Conservation (phyloP, 2,113 vertebrate species). For the Sitta europaea region DNA sequence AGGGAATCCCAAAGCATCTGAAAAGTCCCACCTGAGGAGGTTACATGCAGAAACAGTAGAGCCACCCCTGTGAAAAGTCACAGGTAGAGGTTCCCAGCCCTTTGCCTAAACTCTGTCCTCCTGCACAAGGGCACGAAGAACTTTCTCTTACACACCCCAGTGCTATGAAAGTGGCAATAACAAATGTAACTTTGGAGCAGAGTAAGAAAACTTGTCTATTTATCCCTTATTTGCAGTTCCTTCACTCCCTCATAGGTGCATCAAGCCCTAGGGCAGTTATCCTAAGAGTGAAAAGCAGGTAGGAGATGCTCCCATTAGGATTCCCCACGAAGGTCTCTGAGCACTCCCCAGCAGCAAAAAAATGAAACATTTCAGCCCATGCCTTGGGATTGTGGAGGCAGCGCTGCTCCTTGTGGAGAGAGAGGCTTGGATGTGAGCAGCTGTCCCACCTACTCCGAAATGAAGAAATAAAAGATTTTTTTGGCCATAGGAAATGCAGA, state of each 20-base stretch:
- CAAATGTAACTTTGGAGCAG: neutral
- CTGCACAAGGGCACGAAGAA: rapidly evolving
- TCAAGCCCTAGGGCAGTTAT: neutral
- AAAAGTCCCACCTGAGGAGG: neutral
- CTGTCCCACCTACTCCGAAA: neutral
- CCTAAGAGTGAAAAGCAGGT: neutral
- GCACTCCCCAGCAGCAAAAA: neutral
- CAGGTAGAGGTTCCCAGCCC: neutral
- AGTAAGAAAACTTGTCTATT: neutral
- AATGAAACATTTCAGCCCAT: neutral
- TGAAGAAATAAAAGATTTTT: neutral
- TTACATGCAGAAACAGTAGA: neutral
- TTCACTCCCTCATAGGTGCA: neutral
- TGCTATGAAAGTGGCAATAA: neutral
- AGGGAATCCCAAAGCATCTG: neutral
- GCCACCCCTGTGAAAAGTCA: no score
- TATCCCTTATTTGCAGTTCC: neutral
- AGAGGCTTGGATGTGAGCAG: rapidly evolving
- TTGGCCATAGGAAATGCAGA: neutral
- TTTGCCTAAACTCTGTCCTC: neutral
- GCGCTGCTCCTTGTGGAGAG: rapidly evolving
- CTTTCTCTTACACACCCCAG: neutral
- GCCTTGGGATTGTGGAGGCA: neutral
- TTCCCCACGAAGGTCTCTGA: neutral
- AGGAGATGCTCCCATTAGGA: neutral